Conservation (phyloP, 2,888 invertebrate species). For the Vandiemenella viatica region DNA sequence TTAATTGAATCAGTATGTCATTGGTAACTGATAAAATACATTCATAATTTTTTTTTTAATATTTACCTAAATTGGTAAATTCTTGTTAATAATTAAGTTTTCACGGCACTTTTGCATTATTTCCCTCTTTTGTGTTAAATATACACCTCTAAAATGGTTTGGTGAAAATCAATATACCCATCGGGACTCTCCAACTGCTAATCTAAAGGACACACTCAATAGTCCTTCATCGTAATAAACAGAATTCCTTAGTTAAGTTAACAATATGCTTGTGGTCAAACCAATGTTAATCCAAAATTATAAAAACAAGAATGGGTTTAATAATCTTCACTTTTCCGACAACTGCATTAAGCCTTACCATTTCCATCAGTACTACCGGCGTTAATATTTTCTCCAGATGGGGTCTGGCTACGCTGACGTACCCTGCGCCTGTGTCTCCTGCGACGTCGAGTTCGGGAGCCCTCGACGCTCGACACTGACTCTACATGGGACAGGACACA, state of each 20-base stretch:
- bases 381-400: constrained; percentile 20
- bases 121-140: too few species aligned
- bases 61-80: too few species aligned
- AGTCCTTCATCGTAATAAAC: neutral
- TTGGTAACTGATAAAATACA: too few species aligned
- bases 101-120: too few species aligned
- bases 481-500: constrained; percentile 28
- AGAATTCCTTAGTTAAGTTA: neutral
- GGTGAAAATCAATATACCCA: too few species aligned
- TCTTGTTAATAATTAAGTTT: too few species aligned
- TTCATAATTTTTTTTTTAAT: too few species aligned
- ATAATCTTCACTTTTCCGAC: neutral
- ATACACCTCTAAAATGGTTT: too few species aligned
- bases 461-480: constrained; percentile 44
- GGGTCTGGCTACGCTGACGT: constrained; percentile 22
- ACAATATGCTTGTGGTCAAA: neutral
- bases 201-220: neutral
- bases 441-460: constrained; percentile 35
- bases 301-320: neutral
- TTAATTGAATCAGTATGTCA: too few species aligned
- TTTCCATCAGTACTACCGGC: constrained; percentile 3
- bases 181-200: too few species aligned
- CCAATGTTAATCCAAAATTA: too few species aligned
- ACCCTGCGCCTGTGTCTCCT: constrained; percentile 29
- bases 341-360: constrained; percentile 2